These are phyloP conservation scores for Triplophysa siluroides DNA, from an alignment of 2,113 vertebrate genomes.

Conservation along the genomic window DNA sequence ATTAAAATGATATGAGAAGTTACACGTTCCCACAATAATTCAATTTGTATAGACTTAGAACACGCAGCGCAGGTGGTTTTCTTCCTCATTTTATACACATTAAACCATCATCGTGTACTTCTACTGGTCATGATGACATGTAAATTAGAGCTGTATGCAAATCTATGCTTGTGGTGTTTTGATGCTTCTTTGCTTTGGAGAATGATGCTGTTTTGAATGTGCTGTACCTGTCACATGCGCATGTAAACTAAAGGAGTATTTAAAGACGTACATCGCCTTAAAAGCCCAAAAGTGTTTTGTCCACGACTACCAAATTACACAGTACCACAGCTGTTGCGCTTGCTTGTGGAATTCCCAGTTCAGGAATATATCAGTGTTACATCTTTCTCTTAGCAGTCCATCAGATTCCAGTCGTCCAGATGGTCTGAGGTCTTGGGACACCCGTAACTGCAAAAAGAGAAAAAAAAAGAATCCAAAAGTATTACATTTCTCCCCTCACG, in stretches of 20 bases:
- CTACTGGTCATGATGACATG: background rate
- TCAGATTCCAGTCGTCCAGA: conserved; percentile 28
- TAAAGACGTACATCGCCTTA: background rate
- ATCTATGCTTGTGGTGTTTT: background rate
- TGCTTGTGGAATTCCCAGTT: conserved; percentile 2
- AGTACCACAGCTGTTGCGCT: conserved; percentile 17
- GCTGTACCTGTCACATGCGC: background rate
- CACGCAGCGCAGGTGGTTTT: background rate
- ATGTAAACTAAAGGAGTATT: background rate
- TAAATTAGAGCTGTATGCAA: background rate
- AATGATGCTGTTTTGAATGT: background rate
- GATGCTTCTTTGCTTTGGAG: background rate
- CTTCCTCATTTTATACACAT: background rate
- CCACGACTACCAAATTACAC: background rate
- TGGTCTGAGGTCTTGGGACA: conserved; percentile 35
- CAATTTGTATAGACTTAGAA: background rate
- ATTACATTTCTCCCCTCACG: background rate
- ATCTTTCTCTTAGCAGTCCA: background rate
- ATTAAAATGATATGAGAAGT: conserved; percentile 22
- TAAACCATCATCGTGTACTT: background rate
- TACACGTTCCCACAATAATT: background rate
- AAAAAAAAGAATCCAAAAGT: background rate
- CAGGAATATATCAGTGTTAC: conserved; percentile 16
- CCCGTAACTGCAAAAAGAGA: conserved; percentile 8
- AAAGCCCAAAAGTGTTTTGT: background rate